A percentile compares a stretch with the other conserved stretches of the same genome.
phyloP scores from a whole-genome alignment of 1,140 invertebrate genomes.

The Pseudomyrmex flavicornis region DNA sequence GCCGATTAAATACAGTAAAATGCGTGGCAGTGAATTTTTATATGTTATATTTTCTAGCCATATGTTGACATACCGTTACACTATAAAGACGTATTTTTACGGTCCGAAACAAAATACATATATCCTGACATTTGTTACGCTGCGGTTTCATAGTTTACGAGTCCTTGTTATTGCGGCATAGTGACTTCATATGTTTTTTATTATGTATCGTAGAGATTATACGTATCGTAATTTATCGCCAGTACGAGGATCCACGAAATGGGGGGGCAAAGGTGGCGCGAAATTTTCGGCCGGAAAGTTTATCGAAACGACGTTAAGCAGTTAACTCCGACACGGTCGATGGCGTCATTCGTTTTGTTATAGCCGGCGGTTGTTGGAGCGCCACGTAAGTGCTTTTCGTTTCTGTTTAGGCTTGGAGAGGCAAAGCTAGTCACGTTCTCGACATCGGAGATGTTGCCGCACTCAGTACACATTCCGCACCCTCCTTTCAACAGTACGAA shows the following conservation, averaged over 20 bases:
- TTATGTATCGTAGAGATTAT: conserved; percentile 14
- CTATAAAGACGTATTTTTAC: conserved; percentile 5
- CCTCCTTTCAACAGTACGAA: conserved; percentile 73
- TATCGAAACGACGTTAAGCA: conserved; percentile 73
- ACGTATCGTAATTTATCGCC: conserved; percentile 23
- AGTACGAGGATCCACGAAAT: neutral
- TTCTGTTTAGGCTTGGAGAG: conserved; percentile 78
- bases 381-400: conserved; percentile 68
- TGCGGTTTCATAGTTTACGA: conserved; percentile 31
- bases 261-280: neutral
- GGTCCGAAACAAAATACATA: neutral
- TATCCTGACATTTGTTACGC: conserved; percentile 2
- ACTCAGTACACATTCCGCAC: conserved; percentile 68
- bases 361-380: conserved; percentile 51
- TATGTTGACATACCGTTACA: neutral
- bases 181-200: conserved; percentile 18
- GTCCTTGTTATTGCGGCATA: conserved; percentile 4
- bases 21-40: neutral
- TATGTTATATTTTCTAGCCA: neutral
- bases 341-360: conserved; percentile 77
- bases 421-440: conserved; percentile 76
- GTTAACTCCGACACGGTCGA: conserved; percentile 64
- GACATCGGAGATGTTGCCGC: conserved; percentile 66
- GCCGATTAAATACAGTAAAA: too few species aligned
- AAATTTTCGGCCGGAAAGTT: conserved; percentile 62